Conservation (phyloP, 2,113 vertebrate species). For the Alethe castanea region DNA sequence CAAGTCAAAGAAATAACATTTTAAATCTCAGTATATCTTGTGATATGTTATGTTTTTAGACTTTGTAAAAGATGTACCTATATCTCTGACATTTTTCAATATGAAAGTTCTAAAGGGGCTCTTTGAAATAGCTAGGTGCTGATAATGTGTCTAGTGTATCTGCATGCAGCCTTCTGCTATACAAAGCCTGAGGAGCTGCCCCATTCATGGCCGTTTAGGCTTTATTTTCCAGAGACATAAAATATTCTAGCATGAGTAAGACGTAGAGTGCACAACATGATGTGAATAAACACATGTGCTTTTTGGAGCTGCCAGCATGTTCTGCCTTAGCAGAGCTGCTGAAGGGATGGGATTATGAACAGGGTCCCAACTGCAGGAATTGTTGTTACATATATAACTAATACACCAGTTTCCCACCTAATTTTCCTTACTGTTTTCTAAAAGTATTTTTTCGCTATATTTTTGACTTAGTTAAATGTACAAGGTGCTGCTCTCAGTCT, state of each 20-base stretch:
- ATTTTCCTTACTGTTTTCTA: neutral
- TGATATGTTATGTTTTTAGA: neutral
- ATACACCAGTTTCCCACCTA: rapidly evolving
- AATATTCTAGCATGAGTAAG: neutral
- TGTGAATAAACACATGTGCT: neutral
- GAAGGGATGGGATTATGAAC: neutral
- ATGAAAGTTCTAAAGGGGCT: neutral
- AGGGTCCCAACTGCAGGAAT: neutral
- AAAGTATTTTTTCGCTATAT: neutral
- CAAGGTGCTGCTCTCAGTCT: neutral
- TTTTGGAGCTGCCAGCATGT: neutral
- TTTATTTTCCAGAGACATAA: neutral
- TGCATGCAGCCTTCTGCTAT: neutral
- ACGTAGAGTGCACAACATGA: neutral
- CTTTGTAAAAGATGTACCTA: neutral
- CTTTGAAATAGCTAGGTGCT: neutral
- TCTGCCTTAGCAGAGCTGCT: neutral
- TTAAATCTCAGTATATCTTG: neutral
- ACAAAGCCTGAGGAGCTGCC: neutral
- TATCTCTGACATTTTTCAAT: neutral
- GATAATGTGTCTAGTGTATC: neutral
- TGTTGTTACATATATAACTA: neutral
- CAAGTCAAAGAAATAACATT: neutral
- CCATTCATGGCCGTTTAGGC: neutral
- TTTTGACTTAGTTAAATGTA: neutral